Conservation (phyloP, 2,797 vertebrate species). For the Myripristis murdjan region DNA sequence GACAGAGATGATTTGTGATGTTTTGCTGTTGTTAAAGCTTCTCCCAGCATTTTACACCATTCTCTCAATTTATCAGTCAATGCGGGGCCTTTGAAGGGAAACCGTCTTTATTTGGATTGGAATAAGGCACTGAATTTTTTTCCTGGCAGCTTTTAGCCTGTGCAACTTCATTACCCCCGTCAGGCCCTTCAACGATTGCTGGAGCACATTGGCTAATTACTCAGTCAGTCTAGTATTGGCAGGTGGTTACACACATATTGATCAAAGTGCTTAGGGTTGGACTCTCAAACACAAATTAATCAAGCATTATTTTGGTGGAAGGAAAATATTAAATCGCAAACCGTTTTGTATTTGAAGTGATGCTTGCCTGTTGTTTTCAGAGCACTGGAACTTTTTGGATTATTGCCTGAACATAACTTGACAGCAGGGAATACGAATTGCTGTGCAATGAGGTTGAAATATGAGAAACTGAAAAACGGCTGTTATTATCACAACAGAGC, state of each 20-base stretch:
- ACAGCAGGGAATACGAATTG: slow-evolving; percentile 48
- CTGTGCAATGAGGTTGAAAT: background rate
- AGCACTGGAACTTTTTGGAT: slow-evolving; percentile 38
- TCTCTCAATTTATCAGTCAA: slow-evolving; percentile 31
- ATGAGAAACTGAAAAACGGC: slow-evolving; percentile 2
- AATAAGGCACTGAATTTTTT: slow-evolving; percentile 61
- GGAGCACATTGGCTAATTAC: slow-evolving; percentile 82
- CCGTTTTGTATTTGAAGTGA: slow-evolving; percentile 35
- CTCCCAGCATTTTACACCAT: slow-evolving; percentile 43
- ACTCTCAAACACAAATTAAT: slow-evolving; percentile 82
- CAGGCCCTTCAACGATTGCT: slow-evolving; percentile 68
- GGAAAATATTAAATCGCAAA: slow-evolving; percentile 51
- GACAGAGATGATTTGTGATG: slow-evolving; percentile 60
- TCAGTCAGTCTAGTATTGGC: slow-evolving; percentile 83
- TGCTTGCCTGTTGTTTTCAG: slow-evolving; percentile 51
- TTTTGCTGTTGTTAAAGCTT: slow-evolving; percentile 58
- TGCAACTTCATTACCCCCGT: slow-evolving; percentile 76
- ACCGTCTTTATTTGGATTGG: slow-evolving; percentile 51
- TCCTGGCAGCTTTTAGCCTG: slow-evolving; percentile 61
- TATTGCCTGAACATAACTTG: slow-evolving; percentile 25
- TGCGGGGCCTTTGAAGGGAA: slow-evolving; percentile 46
- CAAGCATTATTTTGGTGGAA: slow-evolving; percentile 71
- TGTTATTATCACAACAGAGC: slow-evolving; percentile 23
- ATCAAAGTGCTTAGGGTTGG: slow-evolving; percentile 77
- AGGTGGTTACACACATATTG: slow-evolving; percentile 83